These are phyloP conservation scores for Mustela nigripes DNA, from an alignment of 2,113 vertebrate genomes.

Conservation along the genomic window DNA sequence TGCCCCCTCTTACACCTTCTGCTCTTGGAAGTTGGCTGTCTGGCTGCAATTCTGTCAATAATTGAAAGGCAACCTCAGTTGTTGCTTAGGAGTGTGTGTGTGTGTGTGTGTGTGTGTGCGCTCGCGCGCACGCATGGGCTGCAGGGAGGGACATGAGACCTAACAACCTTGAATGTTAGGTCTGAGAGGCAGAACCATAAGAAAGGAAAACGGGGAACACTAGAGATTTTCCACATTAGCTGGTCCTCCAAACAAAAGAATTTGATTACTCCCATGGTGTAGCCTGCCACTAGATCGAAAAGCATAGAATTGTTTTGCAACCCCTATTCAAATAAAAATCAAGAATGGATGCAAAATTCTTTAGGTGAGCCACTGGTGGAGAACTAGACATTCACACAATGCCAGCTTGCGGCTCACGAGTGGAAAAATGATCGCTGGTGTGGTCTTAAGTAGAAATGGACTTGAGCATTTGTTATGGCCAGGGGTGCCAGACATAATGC, in stretches of 20 bases:
- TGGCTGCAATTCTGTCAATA: slow-evolving; percentile 62
- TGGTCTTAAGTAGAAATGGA: background rate
- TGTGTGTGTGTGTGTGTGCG: background rate
- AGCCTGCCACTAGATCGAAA: background rate
- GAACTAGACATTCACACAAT: background rate
- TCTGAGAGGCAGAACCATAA: background rate
- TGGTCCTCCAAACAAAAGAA: background rate
- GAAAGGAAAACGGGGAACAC: background rate
- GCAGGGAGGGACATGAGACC: background rate
- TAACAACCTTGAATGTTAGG: background rate
- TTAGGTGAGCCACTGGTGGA: background rate
- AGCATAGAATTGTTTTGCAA: background rate
- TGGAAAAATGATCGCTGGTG: background rate
- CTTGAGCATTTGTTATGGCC: background rate
- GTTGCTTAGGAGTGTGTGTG: background rate
- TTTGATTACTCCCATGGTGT: background rate
- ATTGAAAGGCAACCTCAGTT: slow-evolving; percentile 35
- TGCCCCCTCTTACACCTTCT: background rate
- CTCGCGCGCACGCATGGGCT: background rate
- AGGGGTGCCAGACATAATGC: background rate
- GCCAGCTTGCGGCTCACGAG: background rate
- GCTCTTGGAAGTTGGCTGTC: slow-evolving; percentile 8
- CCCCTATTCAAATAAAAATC: background rate
- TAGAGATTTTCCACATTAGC: background rate
- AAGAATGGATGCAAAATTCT: background rate